Conservation (phyloP, 2,797 vertebrate genomes). For the Anabacerthia variegaticeps region DNA sequence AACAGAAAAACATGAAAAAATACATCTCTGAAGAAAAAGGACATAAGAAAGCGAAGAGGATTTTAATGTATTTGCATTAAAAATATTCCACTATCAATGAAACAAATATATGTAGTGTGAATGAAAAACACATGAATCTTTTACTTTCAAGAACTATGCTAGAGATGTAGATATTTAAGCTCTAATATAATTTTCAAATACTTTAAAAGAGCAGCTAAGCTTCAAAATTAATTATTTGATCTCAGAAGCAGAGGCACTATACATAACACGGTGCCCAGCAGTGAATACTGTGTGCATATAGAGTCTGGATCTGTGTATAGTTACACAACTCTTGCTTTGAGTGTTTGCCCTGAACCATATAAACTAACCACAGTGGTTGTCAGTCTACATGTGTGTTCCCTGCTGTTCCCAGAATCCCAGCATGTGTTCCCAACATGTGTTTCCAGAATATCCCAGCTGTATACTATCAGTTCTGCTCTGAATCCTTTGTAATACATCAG, state of each 20-base stretch:
- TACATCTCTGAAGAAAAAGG: not conserved
- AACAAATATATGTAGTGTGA: not conserved
- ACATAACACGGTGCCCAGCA: not conserved
- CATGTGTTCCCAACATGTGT: constrained; percentile 59
- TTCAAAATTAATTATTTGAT: not conserved
- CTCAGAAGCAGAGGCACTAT: not conserved
- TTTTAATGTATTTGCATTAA: not conserved
- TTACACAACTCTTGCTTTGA: not conserved
- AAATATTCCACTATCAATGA: not conserved
- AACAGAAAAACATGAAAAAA: not conserved
- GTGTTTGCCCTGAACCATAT: constrained; percentile 28
- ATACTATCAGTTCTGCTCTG: constrained; percentile 63
- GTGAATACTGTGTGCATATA: not conserved
- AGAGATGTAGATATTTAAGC: not conserved
- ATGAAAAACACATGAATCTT: not conserved
- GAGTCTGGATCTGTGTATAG: not conserved
- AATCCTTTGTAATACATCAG: constrained; percentile 53
- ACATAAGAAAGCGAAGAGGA: not conserved
- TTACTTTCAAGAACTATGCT: not conserved
- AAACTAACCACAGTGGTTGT: constrained; percentile 30
- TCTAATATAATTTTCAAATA: not conserved
- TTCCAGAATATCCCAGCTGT: constrained; percentile 59
- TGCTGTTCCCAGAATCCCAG: constrained; percentile 52
- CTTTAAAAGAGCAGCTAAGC: not conserved
- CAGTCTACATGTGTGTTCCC: constrained; percentile 53